phyloP scores from a whole-genome alignment of 2,113 vertebrate genomes.

The Origma solitaria region DNA sequence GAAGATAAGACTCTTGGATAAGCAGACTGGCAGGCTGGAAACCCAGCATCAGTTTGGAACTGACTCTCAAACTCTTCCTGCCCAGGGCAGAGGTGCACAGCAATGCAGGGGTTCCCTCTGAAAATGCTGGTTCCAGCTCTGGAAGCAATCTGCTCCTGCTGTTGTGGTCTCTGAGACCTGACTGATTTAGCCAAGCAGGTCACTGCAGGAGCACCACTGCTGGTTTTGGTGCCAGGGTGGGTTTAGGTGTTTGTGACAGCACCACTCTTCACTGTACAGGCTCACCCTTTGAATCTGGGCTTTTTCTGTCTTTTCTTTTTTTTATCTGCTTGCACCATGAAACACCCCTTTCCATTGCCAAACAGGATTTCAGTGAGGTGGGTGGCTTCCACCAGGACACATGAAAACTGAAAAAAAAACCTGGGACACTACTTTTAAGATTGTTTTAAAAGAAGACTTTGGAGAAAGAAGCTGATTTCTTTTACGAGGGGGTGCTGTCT shows the following conservation, averaged over 20 bases:
- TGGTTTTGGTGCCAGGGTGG: background rate
- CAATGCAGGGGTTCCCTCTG: background rate
- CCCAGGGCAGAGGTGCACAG: background rate
- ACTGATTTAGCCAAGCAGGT: background rate
- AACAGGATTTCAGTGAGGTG: background rate
- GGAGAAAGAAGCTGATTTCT: background rate
- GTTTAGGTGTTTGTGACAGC: background rate
- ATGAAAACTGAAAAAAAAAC: background rate
- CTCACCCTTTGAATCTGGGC: background rate
- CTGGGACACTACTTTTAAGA: background rate
- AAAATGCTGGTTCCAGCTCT: background rate
- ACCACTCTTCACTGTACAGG: background rate
- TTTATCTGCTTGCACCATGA: background rate
- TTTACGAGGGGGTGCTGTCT: background rate
- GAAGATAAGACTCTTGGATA: background rate
- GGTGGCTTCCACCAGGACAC: background rate
- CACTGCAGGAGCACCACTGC: background rate
- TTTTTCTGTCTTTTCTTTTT: rapidly evolving
- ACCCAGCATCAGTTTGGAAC: background rate
- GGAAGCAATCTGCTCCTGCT: background rate
- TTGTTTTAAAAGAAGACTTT: background rate
- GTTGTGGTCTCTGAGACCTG: background rate
- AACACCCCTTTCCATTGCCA: background rate
- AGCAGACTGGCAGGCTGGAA: background rate
- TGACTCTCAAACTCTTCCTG: background rate